Conservation (phyloP, 2,113 vertebrate genomes). For the Rostratula benghalensis region DNA sequence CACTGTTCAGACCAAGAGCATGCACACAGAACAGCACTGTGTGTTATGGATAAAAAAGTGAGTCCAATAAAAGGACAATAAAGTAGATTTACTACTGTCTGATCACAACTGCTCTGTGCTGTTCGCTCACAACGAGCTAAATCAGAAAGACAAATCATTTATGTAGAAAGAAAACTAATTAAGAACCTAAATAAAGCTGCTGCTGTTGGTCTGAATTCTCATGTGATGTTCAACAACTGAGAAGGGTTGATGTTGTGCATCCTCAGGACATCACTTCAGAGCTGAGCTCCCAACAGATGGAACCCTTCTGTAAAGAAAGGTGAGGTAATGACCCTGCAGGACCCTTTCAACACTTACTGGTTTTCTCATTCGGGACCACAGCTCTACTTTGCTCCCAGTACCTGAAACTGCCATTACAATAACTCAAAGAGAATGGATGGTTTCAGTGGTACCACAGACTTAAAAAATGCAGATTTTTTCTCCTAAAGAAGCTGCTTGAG, state of each 20-base stretch:
- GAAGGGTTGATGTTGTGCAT: background rate
- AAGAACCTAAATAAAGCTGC: background rate
- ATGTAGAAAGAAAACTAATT: background rate
- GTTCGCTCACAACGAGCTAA: background rate
- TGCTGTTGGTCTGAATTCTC: background rate
- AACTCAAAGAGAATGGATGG: background rate
- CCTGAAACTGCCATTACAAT: background rate
- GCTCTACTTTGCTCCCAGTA: background rate
- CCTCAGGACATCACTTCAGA: background rate
- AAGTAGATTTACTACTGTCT: background rate
- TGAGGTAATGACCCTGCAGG: background rate
- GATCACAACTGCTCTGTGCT: background rate
- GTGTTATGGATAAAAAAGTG: fast-evolving
- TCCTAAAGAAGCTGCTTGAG: background rate
- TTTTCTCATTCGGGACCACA: background rate
- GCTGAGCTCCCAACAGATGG: background rate
- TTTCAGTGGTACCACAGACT: background rate
- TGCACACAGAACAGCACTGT: fast-evolving
- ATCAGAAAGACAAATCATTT: background rate
- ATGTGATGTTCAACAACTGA: background rate
- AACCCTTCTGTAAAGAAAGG: background rate
- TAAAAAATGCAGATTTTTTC: background rate
- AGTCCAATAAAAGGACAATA: background rate
- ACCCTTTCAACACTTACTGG: too few species aligned
- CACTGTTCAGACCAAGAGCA: background rate